These are phyloP conservation scores for Campylorhamphus procurvoides DNA, from an alignment of 2,113 vertebrate species.

Conservation along the genomic window DNA sequence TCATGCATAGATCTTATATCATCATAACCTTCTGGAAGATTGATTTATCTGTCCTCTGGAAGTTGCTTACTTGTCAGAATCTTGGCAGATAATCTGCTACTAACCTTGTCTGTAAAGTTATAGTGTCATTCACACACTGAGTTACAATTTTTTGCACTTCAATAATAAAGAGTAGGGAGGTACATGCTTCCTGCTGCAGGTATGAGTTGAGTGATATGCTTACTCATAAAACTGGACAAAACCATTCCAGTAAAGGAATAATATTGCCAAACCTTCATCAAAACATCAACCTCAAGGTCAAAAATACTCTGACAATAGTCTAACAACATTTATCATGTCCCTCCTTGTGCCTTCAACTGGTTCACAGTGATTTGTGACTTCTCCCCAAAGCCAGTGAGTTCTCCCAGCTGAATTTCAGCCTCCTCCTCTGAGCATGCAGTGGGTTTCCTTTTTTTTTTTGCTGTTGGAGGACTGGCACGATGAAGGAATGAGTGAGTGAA, in stretches of 20 bases:
- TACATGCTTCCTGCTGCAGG: neutral
- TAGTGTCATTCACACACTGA: neutral
- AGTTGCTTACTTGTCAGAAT: conserved; percentile 33
- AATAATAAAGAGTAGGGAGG: neutral
- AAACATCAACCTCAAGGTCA: neutral
- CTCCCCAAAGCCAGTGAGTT: neutral
- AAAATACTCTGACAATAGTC: neutral
- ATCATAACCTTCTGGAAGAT: conserved; percentile 21
- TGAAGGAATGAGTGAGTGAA: neutral
- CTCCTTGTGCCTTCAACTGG: neutral
- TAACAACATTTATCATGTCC: neutral
- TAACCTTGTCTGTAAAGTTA: conserved; percentile 43
- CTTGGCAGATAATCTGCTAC: conserved; percentile 6
- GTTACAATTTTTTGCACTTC: neutral
- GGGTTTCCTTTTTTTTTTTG: neutral
- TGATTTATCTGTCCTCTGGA: conserved; percentile 11
- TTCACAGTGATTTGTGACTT: neutral
- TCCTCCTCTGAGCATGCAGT: neutral
- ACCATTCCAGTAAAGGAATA: neutral
- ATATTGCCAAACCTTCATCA: neutral
- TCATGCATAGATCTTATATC: neutral
- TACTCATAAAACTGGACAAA: neutral
- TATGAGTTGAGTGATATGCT: neutral
- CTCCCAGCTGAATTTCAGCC: neutral
- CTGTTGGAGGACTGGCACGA: neutral